Conservation (phyloP, 2,113 vertebrate genomes). For the Ancistrus triradiatus region DNA sequence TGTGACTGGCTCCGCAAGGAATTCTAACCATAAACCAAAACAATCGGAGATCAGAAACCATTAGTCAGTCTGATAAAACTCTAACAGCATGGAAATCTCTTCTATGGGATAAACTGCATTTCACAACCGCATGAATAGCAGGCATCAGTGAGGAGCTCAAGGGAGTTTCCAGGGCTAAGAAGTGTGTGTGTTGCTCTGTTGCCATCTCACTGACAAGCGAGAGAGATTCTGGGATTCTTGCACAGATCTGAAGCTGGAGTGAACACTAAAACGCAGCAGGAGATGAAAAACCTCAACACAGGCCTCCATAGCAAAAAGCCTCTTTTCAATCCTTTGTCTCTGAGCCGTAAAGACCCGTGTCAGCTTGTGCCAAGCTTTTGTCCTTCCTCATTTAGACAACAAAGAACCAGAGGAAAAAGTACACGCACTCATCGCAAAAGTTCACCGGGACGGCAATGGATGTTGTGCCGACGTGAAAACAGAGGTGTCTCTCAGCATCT, state of each 20-base stretch:
- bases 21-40: no score
- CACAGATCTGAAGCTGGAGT: neutral
- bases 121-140: neutral
- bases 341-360: constrained; percentile 4
- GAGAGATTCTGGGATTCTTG: neutral
- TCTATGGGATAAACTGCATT: neutral
- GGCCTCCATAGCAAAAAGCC: neutral
- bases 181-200: neutral
- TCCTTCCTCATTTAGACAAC: neutral
- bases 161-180: neutral
- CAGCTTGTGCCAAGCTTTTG: constrained; percentile 19
- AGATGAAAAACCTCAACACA: neutral
- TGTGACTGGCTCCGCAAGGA: no score
- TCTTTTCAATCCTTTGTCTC: constrained; percentile 18
- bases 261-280: constrained; percentile 19
- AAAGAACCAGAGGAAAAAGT: neutral
- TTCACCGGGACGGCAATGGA: constrained; percentile 20
- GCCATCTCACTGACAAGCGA: no score
- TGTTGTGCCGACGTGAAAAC: neutral
- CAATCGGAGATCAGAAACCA: no score
- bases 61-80: no score
- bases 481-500: neutral
- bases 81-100: no score
- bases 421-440: constrained; percentile 31
- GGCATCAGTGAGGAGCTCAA: no score